Evolutionary conservation across 2,797 vertebrate species (phyloP).

Genomic region (Meriones psammophilus): DNA sequence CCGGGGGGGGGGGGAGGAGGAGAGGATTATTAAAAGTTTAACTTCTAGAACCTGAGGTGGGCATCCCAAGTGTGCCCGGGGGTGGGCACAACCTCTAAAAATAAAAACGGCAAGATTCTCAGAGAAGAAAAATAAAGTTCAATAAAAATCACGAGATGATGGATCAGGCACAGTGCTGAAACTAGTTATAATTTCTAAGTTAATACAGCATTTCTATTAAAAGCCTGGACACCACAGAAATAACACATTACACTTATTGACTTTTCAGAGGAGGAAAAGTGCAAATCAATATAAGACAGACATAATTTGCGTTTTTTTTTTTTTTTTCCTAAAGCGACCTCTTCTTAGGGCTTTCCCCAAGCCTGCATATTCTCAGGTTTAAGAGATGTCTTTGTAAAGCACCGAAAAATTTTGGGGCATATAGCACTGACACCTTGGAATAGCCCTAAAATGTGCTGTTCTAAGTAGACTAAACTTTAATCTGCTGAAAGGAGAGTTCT

Average conservation of each 20-base stretch:
- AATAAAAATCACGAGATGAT: constrained; percentile 15
- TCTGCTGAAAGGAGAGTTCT: not conserved
- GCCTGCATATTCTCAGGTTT: constrained; percentile 10
- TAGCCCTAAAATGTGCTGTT: not conserved
- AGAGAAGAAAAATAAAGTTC: not conserved
- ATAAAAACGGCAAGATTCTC: not conserved
- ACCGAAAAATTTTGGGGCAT: not conserved
- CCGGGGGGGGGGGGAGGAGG: too few relatives aligned
- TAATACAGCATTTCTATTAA: not conserved
- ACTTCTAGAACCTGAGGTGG: not conserved
- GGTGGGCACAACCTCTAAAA: not conserved
- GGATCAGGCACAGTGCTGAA: not conserved
- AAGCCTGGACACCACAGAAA: not conserved
- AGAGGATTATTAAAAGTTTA: not conserved
- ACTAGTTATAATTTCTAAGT: constrained; percentile 45
- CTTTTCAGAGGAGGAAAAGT: not conserved
- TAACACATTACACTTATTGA: constrained; percentile 21
- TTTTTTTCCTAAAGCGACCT: not conserved
- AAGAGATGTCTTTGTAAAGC: constrained; percentile 33
- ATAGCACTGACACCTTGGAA: not conserved
- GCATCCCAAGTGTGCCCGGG: not conserved
- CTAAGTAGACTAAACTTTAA: not conserved
- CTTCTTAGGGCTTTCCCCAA: not conserved
- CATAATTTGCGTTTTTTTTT: not conserved
- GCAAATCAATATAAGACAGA: constrained; percentile 29